phyloP scores from a whole-genome alignment of 2,797 vertebrate species.

The Erpetoichthys calabaricus region DNA sequence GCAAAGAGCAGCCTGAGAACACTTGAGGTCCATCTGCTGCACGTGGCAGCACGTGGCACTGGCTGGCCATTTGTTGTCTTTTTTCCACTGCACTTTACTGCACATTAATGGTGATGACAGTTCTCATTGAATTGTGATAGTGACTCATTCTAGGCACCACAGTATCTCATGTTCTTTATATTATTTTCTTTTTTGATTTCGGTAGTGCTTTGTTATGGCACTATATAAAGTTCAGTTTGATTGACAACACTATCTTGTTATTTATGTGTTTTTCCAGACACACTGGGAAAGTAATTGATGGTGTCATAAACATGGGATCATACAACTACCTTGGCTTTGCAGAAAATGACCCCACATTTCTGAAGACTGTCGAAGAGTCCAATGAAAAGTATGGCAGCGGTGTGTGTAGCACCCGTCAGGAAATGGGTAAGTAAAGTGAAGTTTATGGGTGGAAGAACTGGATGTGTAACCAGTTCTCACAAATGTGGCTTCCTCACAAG shows the following conservation, averaged over 20 bases:
- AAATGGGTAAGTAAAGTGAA: conserved; percentile 65
- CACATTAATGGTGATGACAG: too few relatives aligned
- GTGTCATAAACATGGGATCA: conserved; percentile 88
- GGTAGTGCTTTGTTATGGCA: neutral
- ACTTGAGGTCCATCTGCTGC: too few relatives aligned
- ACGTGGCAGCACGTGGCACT: too few relatives aligned
- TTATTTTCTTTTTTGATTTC: neutral
- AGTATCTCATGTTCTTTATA: neutral
- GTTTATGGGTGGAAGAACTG: too few relatives aligned
- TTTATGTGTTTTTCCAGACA: conserved; percentile 44
- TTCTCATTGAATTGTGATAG: neutral
- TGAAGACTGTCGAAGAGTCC: conserved; percentile 62
- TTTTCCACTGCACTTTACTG: neutral
- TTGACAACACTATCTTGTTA: neutral
- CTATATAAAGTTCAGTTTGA: neutral
- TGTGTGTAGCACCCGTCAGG: conserved; percentile 74
- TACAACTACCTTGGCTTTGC: conserved; percentile 93
- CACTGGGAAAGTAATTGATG: conserved; percentile 69
- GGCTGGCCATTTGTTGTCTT: too few relatives aligned
- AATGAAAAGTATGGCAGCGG: conserved; percentile 58
- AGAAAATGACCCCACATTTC: conserved; percentile 62
- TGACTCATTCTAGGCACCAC: too few relatives aligned
- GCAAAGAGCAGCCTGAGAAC: too few relatives aligned
- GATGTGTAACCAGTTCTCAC: too few relatives aligned
- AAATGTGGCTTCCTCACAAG: too few relatives aligned